These are phyloP conservation scores for Parascotia fuliginaria DNA, from an alignment of 2,888 invertebrate genomes.

Conservation along the genomic window DNA sequence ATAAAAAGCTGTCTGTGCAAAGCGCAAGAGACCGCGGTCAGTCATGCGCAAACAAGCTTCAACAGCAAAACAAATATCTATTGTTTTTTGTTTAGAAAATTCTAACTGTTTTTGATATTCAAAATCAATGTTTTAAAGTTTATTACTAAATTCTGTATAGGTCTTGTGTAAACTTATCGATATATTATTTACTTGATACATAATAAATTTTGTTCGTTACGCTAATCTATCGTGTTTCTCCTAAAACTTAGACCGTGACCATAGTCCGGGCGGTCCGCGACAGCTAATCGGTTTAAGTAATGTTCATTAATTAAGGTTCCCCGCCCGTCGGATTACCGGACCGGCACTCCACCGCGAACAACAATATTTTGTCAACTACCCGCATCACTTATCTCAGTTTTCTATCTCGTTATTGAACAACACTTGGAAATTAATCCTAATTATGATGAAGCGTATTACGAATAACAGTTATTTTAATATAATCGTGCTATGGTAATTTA, in stretches of 20 bases:
- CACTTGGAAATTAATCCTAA: constrained; percentile 54
- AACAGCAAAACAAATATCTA: constrained; percentile 3
- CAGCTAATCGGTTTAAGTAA: constrained; percentile 76
- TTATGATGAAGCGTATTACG: constrained; percentile 47
- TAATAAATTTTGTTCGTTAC: constrained; percentile 37
- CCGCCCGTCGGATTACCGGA: constrained; percentile 61
- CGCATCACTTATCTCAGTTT: constrained; percentile 44
- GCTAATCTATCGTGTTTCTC: constrained; percentile 39
- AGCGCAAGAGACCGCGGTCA: constrained; percentile 36
- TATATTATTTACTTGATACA: constrained; percentile 16
- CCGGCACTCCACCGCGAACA: constrained; percentile 56
- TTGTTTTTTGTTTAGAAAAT: background rate
- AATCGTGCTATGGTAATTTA: constrained; percentile 18
- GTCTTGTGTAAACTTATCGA: constrained; percentile 12
- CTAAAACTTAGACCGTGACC: constrained; percentile 46
- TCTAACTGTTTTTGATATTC: background rate
- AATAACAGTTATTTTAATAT: constrained; percentile 2
- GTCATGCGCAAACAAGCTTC: constrained; percentile 2
- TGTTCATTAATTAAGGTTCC: constrained; percentile 76
- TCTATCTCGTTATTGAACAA: constrained; percentile 40
- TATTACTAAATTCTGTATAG: background rate
- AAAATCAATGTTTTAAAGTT: background rate
- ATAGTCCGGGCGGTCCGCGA: constrained; percentile 59
- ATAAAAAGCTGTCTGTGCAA: constrained; percentile 35
- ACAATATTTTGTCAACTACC: constrained; percentile 75